A percentile compares a stretch with the other conserved stretches of the same genome.
These are phyloP conservation scores for Agriopis leucophaearia DNA, from an alignment of 2,888 invertebrate genomes.

Conservation along the genomic window DNA sequence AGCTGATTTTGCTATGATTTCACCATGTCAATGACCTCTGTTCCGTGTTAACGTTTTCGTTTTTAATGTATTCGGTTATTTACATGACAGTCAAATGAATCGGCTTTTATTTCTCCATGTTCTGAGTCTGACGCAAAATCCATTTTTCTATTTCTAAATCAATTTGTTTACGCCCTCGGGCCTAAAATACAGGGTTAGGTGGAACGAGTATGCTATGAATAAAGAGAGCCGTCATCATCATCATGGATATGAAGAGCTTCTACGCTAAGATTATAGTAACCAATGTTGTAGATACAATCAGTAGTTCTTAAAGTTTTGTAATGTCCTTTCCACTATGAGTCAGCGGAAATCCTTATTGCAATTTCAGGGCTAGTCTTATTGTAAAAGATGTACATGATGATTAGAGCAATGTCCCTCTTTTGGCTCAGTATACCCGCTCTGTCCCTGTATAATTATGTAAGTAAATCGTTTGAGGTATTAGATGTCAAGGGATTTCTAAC, in stretches of 20 bases:
- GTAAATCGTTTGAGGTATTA: slow-evolving; percentile 23
- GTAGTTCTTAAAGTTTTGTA: not conserved
- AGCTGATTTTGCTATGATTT: slow-evolving; percentile 17
- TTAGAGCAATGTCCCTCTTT: not conserved
- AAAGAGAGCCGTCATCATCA: not conserved
- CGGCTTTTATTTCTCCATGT: slow-evolving; percentile 18
- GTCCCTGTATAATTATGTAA: not conserved
- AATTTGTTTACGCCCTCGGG: slow-evolving; percentile 25
- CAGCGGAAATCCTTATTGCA: too few relatives aligned
- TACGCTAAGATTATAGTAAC: too few relatives aligned
- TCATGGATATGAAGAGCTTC: not conserved
- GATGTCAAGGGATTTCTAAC: slow-evolving; percentile 36
- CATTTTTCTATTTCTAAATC: slow-evolving; percentile 30
- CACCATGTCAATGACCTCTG: slow-evolving; percentile 25
- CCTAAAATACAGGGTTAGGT: not conserved
- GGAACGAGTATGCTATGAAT: not conserved
- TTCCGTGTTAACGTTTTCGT: slow-evolving; percentile 16
- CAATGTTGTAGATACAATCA: not conserved
- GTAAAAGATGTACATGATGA: not conserved
- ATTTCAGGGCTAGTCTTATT: not conserved
- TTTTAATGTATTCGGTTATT: slow-evolving; percentile 24
- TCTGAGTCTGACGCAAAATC: slow-evolving; percentile 34
- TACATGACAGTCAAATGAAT: slow-evolving; percentile 27
- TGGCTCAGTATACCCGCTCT: too few relatives aligned
- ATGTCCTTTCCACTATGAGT: too few relatives aligned